Evolutionary conservation across 2,113 vertebrate species (phyloP).

Genomic region (Fukomys damarensis): DNA sequence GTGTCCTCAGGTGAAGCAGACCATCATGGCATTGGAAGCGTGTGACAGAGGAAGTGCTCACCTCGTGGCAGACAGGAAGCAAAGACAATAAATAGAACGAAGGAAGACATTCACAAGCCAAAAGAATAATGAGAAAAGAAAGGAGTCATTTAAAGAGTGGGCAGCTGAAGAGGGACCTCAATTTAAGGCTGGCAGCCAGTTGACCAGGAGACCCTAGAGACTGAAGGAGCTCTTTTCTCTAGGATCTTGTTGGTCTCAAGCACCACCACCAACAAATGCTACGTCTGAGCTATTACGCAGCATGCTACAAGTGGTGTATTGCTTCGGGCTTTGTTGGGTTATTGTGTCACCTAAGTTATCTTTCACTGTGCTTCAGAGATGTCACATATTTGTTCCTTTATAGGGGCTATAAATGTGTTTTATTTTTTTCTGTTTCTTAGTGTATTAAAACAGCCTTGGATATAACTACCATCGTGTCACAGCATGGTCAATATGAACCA

Average conservation of each 20-base stretch:
- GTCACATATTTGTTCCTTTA: background rate
- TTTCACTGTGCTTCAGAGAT: background rate
- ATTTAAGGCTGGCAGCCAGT: rapidly evolving
- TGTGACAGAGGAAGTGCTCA: background rate
- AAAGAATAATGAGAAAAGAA: background rate
- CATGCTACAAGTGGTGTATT: background rate
- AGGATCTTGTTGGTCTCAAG: background rate
- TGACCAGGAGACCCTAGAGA: background rate
- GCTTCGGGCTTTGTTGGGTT: background rate
- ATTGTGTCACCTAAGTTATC: background rate
- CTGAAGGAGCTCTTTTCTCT: background rate
- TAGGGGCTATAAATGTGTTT: background rate
- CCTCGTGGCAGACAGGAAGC: background rate
- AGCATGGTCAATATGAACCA: background rate
- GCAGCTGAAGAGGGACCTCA: background rate
- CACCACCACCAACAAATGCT: background rate
- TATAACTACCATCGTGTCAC: background rate
- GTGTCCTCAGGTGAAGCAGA: background rate
- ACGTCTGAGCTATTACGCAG: background rate
- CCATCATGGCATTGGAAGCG: background rate
- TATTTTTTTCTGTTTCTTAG: background rate
- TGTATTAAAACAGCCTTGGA: background rate
- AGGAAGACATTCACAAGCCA: background rate
- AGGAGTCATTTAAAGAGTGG: background rate
- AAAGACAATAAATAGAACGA: background rate